phyloP scores from a whole-genome alignment of 2,888 invertebrate species.

The Rhamphomyia laevipes region DNA sequence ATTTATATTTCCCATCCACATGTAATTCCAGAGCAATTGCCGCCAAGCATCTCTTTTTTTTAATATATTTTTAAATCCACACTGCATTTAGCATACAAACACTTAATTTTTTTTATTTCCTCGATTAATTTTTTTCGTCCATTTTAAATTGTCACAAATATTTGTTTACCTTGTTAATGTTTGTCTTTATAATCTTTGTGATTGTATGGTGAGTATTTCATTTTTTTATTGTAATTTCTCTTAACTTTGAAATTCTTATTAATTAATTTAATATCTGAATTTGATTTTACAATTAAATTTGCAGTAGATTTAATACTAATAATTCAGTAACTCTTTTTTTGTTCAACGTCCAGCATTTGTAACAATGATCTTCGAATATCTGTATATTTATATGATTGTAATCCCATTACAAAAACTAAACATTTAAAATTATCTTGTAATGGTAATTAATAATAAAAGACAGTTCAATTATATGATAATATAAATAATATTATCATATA shows the following conservation, averaged over 20 bases:
- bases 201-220: neutral
- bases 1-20: too few relatives aligned
- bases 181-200: neutral
- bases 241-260: neutral
- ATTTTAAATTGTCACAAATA: too few relatives aligned
- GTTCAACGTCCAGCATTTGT: neutral
- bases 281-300: constrained; percentile 4
- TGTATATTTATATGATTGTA: constrained; percentile 1
- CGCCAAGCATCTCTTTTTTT: too few relatives aligned
- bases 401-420: constrained; percentile 5
- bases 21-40: too few relatives aligned
- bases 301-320: constrained; percentile 6
- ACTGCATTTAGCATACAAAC: too few relatives aligned
- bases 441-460: too few relatives aligned
- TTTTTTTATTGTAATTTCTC: too few relatives aligned
- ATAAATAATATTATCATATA: too few relatives aligned
- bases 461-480: too few relatives aligned
- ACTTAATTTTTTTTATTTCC: too few relatives aligned
- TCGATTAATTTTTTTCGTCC: too few relatives aligned
- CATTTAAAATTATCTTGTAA: constrained; percentile 7
- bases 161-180: neutral
- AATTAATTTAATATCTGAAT: neutral
- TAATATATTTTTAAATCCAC: too few relatives aligned
- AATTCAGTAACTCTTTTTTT: constrained; percentile 2
- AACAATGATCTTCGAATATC: constrained; percentile 1